These are phyloP conservation scores for Acrocephalus kingi DNA, from an alignment of 2,113 vertebrate species.

Conservation along the genomic window DNA sequence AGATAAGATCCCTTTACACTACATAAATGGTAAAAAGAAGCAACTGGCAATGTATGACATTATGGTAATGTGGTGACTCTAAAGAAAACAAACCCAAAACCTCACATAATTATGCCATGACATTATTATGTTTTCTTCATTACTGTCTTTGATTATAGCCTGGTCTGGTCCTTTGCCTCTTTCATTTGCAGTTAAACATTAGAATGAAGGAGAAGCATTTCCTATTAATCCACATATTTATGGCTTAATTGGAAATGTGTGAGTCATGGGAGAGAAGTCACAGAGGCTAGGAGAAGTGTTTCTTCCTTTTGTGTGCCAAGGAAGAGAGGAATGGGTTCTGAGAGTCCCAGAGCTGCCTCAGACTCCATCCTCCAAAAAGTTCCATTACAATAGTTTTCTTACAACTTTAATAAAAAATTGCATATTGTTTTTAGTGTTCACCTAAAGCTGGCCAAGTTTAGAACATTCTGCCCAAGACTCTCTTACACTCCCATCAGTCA, in stretches of 20 bases:
- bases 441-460: neutral
- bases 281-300: neutral
- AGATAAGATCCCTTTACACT: neutral
- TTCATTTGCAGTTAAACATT: neutral
- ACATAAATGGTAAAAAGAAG: neutral
- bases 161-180: neutral
- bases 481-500: neutral
- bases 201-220: neutral
- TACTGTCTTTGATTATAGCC: neutral
- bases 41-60: neutral
- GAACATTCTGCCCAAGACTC: neutral
- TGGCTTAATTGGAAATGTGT: neutral
- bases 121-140: neutral
- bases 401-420: neutral
- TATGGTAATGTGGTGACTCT: neutral
- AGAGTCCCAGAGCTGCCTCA: neutral
- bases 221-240: neutral
- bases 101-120: neutral
- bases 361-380: neutral
- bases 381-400: neutral
- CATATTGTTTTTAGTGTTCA: neutral
- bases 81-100: neutral
- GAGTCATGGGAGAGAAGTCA: neutral
- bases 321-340: neutral
- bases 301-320: neutral